Evolutionary conservation across 2,797 vertebrate genomes (phyloP), one percentile per base, ranked within the genome.

Genomic region (Gephyroberyx darwinii): DNA sequence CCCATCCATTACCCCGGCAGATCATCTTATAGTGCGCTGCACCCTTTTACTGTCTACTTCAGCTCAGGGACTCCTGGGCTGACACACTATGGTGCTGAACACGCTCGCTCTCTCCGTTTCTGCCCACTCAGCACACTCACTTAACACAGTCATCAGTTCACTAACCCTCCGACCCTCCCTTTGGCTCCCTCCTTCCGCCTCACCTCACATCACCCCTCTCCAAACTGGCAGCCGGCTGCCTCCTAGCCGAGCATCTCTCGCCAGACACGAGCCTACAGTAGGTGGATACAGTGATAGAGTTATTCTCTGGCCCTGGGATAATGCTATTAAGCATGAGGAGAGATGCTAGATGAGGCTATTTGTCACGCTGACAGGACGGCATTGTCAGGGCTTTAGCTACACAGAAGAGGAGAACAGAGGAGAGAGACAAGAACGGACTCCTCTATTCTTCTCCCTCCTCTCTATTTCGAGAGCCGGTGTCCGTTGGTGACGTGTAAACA

Each of bases 301-400:
- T 89, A 88, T 93, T 90, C 81, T 80, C 84, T 78, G 81, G 84
- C 63, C 82, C 82, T 75, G 87, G 87, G 86, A 89, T 92, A 93
- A 92, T 90, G 86, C 90, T 91, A 91, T 92, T 92, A 91, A 88
- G 88, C 86, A 86, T 78, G 86, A 89, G 89, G 82, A 78, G 88
- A 86, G 87, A 89, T 86, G 88, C 78, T 88, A 84, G 91, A 92
- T 91, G 90, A 89, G 88, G 86, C 89, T 83, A 92, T 93, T 90
- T 92, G 90, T 93, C 91, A 93, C 62, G 9, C 81, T 91, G 93
- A 92, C 91, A 92, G 91, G 84, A 87, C 41, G 61, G 81, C 91
- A 89, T 90, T 92, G 90, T 93, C 90, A 89, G 88, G 89, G 86
- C 88, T 91, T 91, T 87, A 91, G 89, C 83, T 41, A 71, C 78